Base-by-base conservation (phyloP, 1,140 invertebrate genomes). In the Heliothis subflexa region DNA sequence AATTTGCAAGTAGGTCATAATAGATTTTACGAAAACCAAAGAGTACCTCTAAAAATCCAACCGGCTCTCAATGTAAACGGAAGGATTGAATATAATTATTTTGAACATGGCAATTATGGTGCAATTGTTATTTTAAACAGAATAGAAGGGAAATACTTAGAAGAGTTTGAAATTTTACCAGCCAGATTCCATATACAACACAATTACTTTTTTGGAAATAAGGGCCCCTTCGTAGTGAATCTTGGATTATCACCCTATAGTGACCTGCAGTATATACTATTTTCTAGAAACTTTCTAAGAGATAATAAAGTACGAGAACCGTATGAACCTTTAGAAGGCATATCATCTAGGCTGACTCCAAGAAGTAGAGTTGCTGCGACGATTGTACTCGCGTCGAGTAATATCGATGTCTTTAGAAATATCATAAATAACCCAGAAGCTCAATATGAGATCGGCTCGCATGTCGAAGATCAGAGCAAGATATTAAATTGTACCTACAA, bases 401-500 rank as follows among this genome's bases (percentile, higher is more conserved):
- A 99, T 91, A 97, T 99, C 0, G 95, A 97, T 57, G 96, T 99
- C 3, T 98, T 96, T 84, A 95, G 99, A 78, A 99, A 99, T 91
- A 98, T 98, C 78, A 96, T 99, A 57, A 96, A 98, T 74, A 99
- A 99, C 95, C 97, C 96, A 0, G 96, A 97, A 66, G 98, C 98
- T 14, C 96, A 96, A 73, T 99, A 98, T 89, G 99, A 99, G 95
- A 97, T 99, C 62, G 98, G 98, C 1, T 99, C 98, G 1, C 99
- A 99, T 88, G 95, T 99, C 2, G 97, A 98, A 85, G 98, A 99
- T 90, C 99, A 99, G 87, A 99, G 98, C 83, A 97, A 98, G 93
- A 95, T 96, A n/a, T 97, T 99, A 10, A 98, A 99, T 90, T 99
- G 98, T 80, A 98, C 98, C 4, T 97, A 96, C 85, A 99, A 99